A percentile compares a stretch with the other conserved stretches of the same genome.
phyloP scores from a whole-genome alignment of 2,888 invertebrate genomes.

The Venustoraphidia nigricollis region DNA sequence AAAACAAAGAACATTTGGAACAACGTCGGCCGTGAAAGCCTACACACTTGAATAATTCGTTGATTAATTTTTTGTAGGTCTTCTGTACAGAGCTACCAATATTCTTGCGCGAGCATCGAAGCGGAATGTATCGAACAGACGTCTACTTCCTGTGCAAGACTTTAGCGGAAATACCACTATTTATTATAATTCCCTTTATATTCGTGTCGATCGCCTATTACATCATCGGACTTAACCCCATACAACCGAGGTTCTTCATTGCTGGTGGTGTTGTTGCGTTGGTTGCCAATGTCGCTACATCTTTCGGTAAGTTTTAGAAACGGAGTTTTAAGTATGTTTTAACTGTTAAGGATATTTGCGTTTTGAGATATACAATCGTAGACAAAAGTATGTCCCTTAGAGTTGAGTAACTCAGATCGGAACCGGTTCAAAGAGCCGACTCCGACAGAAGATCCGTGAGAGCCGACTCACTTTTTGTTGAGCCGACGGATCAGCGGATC shows the following conservation, averaged over 20 bases:
- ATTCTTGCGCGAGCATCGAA: constrained; percentile 75
- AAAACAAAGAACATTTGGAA: too few species aligned
- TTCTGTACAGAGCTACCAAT: constrained; percentile 82
- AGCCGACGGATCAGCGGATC: too few species aligned
- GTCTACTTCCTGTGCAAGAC: constrained; percentile 87
- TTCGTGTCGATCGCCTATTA: constrained; percentile 77
- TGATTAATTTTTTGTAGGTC: constrained; percentile 38
- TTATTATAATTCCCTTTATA: constrained; percentile 64
- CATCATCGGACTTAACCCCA: constrained; percentile 70
- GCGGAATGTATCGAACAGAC: constrained; percentile 81
- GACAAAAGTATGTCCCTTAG: too few species aligned
- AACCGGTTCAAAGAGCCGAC: too few species aligned
- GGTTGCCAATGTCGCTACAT: constrained; percentile 78
- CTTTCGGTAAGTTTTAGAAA: constrained; percentile 51
- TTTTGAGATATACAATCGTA: too few species aligned
- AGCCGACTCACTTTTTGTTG: too few species aligned
- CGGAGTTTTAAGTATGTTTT: neutral
- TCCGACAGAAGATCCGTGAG: too few species aligned
- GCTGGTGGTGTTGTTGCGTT: constrained; percentile 59
- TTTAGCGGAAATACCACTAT: constrained; percentile 75
- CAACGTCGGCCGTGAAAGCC: too few species aligned
- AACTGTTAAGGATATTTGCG: too few species aligned
- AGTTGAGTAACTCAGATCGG: too few species aligned
- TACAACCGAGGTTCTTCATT: constrained; percentile 52
- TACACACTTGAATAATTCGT: too few species aligned